A percentile compares a stretch with the other conserved stretches of the same genome.
phyloP scores from a whole-genome alignment of 1,140 invertebrate genomes.

The Tetramorium parvispinum region DNA sequence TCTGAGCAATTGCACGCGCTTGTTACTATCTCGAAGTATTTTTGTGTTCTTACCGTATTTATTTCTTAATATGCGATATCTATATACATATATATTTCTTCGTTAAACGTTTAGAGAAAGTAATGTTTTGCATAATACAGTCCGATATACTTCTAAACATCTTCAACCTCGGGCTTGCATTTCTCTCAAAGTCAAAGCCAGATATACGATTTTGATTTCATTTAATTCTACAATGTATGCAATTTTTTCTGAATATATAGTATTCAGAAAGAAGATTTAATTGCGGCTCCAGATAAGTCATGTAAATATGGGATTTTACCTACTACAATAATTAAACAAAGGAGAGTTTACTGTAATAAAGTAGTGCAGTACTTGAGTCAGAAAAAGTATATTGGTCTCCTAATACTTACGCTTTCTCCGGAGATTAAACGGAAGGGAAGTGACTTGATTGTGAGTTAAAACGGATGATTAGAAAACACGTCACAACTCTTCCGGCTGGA shows the following conservation, averaged over 20 bases:
- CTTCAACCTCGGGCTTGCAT: neutral
- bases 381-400: neutral
- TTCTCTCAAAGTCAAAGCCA: neutral
- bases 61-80: constrained; percentile 30
- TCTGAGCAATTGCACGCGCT: neutral
- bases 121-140: constrained; percentile 29
- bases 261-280: neutral
- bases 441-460: neutral
- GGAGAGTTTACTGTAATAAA: constrained; percentile 7
- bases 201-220: neutral
- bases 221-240: neutral
- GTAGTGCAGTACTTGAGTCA: neutral
- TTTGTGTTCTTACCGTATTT: constrained; percentile 53
- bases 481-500: neutral
- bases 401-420: neutral
- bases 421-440: neutral
- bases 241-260: neutral
- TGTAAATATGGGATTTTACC: neutral
- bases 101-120: constrained; percentile 17
- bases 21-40: constrained; percentile 9
- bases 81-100: neutral
- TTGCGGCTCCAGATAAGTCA: neutral
- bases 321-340: neutral
- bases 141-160: neutral
- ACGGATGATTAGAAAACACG: neutral